A percentile compares a stretch with the other conserved stretches of the same genome.
Conservation (phyloP, 2,888 invertebrate species). For the Hybos culiciformis region DNA sequence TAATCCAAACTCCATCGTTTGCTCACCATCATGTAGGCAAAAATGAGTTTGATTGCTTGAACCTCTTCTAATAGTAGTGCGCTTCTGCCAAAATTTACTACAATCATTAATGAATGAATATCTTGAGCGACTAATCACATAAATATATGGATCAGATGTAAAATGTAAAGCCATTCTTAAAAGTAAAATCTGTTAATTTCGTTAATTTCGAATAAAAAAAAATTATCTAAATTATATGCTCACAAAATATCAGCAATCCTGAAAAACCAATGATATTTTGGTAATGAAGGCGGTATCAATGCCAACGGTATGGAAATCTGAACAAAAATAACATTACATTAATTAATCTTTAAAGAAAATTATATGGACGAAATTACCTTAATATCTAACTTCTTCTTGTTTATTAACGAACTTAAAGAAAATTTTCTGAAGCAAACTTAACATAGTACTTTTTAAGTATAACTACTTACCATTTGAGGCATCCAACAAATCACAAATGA, state of each 20-base stretch:
- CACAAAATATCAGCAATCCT: slow-evolving; percentile 54
- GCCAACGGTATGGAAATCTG: slow-evolving; percentile 54
- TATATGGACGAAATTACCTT: too few species aligned
- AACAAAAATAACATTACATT: too few species aligned
- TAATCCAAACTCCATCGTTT: slow-evolving; percentile 27
- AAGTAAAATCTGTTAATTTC: too few species aligned
- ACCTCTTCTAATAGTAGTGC: slow-evolving; percentile 26
- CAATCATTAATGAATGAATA: slow-evolving; percentile 29
- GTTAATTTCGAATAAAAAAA: too few species aligned
- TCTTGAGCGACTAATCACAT: slow-evolving; percentile 55
- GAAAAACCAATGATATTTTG: slow-evolving; percentile 30
- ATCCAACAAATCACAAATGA: slow-evolving; percentile 77
- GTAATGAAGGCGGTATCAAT: slow-evolving; percentile 24
- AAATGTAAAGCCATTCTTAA: slow-evolving; percentile 74
- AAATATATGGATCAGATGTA: slow-evolving; percentile 69
- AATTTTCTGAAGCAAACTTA: neutral
- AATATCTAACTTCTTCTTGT: too few species aligned
- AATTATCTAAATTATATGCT: too few species aligned
- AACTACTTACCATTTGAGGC: slow-evolving; percentile 71
- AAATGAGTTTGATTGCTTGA: slow-evolving; percentile 32
- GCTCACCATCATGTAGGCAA: too few species aligned
- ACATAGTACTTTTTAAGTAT: neutral
- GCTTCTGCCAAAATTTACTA: slow-evolving; percentile 21
- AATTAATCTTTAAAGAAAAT: too few species aligned
- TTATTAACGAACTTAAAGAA: too few species aligned